phyloP scores from a whole-genome alignment of 1,140 invertebrate species.

The Agrypnia vestita region DNA sequence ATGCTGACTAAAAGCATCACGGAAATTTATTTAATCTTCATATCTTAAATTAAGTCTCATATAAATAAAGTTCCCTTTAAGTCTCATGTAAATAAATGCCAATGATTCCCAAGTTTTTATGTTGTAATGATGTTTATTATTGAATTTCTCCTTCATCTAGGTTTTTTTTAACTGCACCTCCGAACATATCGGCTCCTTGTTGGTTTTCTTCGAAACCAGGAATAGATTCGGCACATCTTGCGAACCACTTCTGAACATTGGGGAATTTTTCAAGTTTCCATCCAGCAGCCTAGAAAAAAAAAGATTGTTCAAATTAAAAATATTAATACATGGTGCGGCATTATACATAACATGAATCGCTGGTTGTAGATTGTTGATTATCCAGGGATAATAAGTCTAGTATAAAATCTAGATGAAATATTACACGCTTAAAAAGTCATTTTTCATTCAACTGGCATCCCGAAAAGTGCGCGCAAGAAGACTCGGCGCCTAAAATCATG shows the following conservation, averaged over 20 bases:
- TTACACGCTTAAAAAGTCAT: too few species aligned
- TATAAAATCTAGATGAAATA: too few species aligned
- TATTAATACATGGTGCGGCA: too few species aligned
- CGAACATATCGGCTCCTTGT: conserved; percentile 73
- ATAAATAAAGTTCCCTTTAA: too few species aligned
- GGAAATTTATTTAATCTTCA: neutral
- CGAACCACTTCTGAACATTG: conserved; percentile 79
- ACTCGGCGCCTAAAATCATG: too few species aligned
- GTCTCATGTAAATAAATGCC: neutral
- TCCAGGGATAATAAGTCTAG: too few species aligned
- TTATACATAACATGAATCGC: too few species aligned
- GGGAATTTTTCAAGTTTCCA: conserved; percentile 78
- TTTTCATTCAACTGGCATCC: too few species aligned
- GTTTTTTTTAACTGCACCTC: conserved; percentile 72
- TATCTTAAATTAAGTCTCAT: conserved; percentile 3
- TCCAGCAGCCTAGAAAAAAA: conserved; percentile 74
- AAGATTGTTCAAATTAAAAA: too few species aligned
- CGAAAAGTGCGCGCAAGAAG: too few species aligned
- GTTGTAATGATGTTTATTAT: conserved; percentile 1
- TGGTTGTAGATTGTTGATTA: too few species aligned
- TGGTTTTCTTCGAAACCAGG: conserved; percentile 73
- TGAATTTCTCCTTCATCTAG: conserved; percentile 66
- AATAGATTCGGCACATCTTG: conserved; percentile 71
- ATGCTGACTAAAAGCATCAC: neutral
- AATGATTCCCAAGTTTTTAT: too few species aligned